Base-by-base conservation (phyloP, 1,140 invertebrate species). In the Drosophila lini region DNA sequence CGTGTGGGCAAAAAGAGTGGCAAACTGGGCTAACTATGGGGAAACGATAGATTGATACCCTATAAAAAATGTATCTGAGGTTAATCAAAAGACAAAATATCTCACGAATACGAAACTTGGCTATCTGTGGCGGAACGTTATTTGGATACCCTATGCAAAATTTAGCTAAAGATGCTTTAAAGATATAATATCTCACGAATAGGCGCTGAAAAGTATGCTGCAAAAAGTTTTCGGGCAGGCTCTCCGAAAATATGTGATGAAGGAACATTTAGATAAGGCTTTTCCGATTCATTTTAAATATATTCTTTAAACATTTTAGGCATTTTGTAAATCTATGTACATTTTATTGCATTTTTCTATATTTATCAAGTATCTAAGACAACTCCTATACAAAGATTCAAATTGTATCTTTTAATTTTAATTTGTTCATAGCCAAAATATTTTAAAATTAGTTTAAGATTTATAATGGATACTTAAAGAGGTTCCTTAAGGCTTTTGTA, bases 1-100 rank as follows among this genome's bases (percentile, higher is more conserved):
- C 64, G 65, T 74, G 81, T 70, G 48, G 40, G 74, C 67, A 81
- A 78, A 81, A 69, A 73, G 57, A 45, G 32, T 58, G 61, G 44
- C 42, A 58, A 74, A 53, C 45, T 61, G 40, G 40, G 67, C 16
- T 45, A 73, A 19, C 11, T 31, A 3, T 10, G n/a, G 0, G n/a
- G 41, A 3, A 11, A 31, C 52, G 67, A 31, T 10, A 4, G 8
- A 0, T 3, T 0, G 15, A 38, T 69, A 57, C 68, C 68, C 41
- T 34, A 8, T 3, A 5, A 3, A 15, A 32, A 47, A 5, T 0
- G 6, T 11, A 16, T 16, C 52, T 9, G 3, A 8, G 0, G 3
- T 5, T 40, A 19, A 19, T 9, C 34, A 13, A 25, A 40, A n/a
- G 9, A 22, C 25, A 5, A 3, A 55, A 55, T 25, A 38, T 22